Evolutionary conservation across 2,888 invertebrate species (phyloP).

Genomic region (Scaeva pyrastri): DNA sequence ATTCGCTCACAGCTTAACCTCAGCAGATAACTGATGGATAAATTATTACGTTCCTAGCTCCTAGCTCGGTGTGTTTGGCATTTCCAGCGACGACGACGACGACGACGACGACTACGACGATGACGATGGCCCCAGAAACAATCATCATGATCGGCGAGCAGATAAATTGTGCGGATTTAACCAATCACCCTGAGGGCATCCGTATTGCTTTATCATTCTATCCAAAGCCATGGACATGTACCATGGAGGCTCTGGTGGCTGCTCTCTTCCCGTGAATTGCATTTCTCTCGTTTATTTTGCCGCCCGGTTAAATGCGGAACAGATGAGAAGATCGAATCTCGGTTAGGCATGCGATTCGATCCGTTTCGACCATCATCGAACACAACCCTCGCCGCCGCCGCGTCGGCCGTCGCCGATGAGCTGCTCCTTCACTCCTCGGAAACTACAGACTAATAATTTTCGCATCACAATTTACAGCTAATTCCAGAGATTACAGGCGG

Average conservation of each 20-base stretch:
- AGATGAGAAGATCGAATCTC: constrained; percentile 54
- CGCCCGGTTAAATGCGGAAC: constrained; percentile 61
- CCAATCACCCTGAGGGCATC: constrained; percentile 71
- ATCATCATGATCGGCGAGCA: constrained; percentile 71
- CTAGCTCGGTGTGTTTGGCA: constrained; percentile 18
- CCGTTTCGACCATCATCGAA: constrained; percentile 46
- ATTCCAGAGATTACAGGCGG: constrained; percentile 80
- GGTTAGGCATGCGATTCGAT: constrained; percentile 67
- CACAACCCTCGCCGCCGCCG: background rate
- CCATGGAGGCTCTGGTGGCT: background rate
- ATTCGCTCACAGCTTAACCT: constrained; percentile 73
- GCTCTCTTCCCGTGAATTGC: constrained; percentile 51
- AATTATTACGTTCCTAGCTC: constrained; percentile 62
- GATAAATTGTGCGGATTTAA: constrained; percentile 75
- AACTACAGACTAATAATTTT: constrained; percentile 81
- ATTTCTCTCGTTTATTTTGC: constrained; percentile 42
- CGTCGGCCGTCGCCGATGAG: too few species aligned
- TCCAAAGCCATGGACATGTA: background rate
- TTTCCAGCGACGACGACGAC: constrained; percentile 4
- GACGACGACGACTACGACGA: background rate
- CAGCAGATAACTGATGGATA: constrained; percentile 71
- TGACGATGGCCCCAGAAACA: constrained; percentile 60
- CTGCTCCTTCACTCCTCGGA: constrained; percentile 17
- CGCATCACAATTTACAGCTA: constrained; percentile 81
- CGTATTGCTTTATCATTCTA: constrained; percentile 71